These are phyloP conservation scores for Trinectes maculatus DNA, from an alignment of 2,113 vertebrate genomes.

Conservation along the genomic window DNA sequence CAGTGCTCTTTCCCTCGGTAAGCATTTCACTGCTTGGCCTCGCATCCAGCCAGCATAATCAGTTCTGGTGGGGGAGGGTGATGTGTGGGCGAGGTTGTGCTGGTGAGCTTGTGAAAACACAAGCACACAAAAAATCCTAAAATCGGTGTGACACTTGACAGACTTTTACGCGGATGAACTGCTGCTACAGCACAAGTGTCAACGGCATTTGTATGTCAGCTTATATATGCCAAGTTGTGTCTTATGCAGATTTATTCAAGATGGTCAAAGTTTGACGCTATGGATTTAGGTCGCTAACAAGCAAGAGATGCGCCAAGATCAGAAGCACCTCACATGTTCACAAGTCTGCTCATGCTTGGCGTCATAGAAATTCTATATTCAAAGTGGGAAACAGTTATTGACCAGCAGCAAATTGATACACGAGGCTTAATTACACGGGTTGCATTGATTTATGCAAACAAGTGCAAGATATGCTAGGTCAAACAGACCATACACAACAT, in stretches of 20 bases:
- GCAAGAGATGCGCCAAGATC: not conserved
- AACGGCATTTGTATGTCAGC: conserved; percentile 37
- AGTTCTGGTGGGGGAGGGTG: conserved; percentile 34
- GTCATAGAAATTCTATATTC: conserved; percentile 5
- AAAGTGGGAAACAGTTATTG: conserved; percentile 35
- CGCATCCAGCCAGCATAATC: conserved; percentile 38
- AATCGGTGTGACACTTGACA: conserved; percentile 55
- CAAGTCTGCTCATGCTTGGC: not conserved
- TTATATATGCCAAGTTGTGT: conserved; percentile 25
- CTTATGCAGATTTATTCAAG: conserved; percentile 15
- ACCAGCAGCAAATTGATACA: conserved; percentile 48
- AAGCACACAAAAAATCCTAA: conserved; percentile 43
- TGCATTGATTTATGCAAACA: conserved; percentile 70
- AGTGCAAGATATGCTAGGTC: conserved; percentile 41
- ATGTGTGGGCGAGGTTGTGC: conserved; percentile 40
- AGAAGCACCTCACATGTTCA: not conserved
- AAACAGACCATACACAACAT: conserved; percentile 43
- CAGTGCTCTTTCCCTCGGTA: conserved; percentile 31
- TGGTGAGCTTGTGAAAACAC: conserved; percentile 46
- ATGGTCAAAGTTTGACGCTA: conserved; percentile 1
- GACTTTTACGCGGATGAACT: conserved; percentile 49
- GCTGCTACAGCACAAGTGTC: conserved; percentile 21
- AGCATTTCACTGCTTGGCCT: conserved; percentile 48
- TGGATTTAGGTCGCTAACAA: not conserved
- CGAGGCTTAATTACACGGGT: conserved; percentile 62